Evolutionary conservation across 2,113 vertebrate genomes (phyloP).

Genomic region (Mus spicilegus): DNA sequence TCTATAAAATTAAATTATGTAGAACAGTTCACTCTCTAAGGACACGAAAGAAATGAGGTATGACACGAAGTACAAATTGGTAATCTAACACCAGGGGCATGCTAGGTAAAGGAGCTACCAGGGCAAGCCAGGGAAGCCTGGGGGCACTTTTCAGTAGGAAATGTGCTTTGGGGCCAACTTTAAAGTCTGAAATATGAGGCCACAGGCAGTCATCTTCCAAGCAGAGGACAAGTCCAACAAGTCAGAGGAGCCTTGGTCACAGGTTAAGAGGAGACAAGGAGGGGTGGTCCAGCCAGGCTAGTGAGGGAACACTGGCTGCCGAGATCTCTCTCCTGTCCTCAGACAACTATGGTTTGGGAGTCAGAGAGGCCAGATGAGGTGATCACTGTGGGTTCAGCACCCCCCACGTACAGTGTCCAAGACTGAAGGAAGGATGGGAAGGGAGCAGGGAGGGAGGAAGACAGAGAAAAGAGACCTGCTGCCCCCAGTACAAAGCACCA

Average conservation of each 20-base stretch:
- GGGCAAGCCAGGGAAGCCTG: background rate
- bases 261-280: background rate
- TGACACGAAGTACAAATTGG: background rate
- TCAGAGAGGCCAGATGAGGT: background rate
- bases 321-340: background rate
- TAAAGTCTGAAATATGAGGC: slow-evolving; percentile 41
- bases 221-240: background rate
- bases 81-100: background rate
- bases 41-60: slow-evolving; percentile 15
- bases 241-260: background rate
- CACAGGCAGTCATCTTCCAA: background rate
- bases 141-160: slow-evolving; percentile 1
- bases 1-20: slow-evolving; percentile 56
- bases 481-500: background rate
- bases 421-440: background rate
- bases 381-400: background rate
- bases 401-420: too few species aligned
- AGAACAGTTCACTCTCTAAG: slow-evolving; percentile 43
- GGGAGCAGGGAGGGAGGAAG: background rate
- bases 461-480: background rate
- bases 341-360: background rate
- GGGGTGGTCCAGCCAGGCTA: background rate
- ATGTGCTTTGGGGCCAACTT: background rate
- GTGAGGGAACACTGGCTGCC: background rate
- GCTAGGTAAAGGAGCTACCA: background rate